Percentiles rank a stretch among this genome's conserved stretches.
These are phyloP conservation scores for Tigriopus californicus DNA, from an alignment of 2,888 invertebrate species.

Conservation along the genomic window DNA sequence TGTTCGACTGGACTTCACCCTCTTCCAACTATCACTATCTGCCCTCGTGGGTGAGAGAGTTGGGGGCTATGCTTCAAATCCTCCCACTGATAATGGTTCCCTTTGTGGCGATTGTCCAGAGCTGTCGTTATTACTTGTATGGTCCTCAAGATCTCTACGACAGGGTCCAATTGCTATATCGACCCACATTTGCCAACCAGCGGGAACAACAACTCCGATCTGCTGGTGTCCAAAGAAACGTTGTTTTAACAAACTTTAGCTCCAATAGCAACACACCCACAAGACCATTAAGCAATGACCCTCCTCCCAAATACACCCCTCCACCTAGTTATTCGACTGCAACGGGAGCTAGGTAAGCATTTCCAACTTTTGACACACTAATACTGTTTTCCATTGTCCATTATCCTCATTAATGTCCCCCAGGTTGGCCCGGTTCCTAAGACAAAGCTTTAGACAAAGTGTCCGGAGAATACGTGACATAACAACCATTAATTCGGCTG, in stretches of 20 bases:
- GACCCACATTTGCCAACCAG: conserved; percentile 36
- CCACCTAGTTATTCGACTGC: conserved; percentile 83
- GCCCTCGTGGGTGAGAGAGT: conserved; percentile 13
- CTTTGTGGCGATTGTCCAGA: conserved; percentile 40
- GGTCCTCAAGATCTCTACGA: conserved; percentile 73
- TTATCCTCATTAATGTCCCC: conserved; percentile 16
- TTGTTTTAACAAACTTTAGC: conserved; percentile 14
- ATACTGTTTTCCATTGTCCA: not conserved
- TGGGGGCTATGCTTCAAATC: conserved; percentile 41
- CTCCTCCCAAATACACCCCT: conserved; percentile 80
- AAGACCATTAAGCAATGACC: conserved; percentile 34
- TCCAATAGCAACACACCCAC: conserved; percentile 5
- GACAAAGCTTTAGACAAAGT: conserved; percentile 58
- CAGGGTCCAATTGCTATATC: conserved; percentile 64
- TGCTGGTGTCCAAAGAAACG: not conserved
- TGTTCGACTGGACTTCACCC: conserved; percentile 44
- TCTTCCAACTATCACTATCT: conserved; percentile 26
- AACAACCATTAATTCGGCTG: conserved; percentile 13
- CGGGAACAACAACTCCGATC: conserved; percentile 3
- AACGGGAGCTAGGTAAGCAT: conserved; percentile 45
- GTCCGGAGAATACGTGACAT: conserved; percentile 42
- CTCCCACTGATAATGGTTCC: conserved; percentile 54
- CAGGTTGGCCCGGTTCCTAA: conserved; percentile 48
- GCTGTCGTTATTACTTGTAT: conserved; percentile 49
- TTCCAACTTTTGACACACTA: no score